Conservation (phyloP, 2,888 invertebrate genomes). For the Rotaria socialis region DNA sequence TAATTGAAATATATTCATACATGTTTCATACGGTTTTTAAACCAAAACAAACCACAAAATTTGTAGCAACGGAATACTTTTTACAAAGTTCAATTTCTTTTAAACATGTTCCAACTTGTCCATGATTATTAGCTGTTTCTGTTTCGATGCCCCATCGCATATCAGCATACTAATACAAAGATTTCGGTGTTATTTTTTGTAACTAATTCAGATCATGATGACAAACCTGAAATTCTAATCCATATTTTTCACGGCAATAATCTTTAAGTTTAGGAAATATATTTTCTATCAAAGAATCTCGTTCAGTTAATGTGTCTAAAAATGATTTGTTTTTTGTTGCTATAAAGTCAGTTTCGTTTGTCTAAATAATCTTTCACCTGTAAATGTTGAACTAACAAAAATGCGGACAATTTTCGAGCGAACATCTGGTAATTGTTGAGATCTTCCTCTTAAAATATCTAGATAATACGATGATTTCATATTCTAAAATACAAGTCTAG, state of each 20-base stretch:
- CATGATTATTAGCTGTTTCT: neutral
- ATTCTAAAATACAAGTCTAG: neutral
- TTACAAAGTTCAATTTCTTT: conserved; percentile 13
- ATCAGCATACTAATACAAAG: neutral
- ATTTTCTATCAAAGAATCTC: conserved; percentile 21
- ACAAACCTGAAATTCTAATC: conserved; percentile 26
- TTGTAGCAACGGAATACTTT: neutral
- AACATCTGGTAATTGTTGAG: neutral
- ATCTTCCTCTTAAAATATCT: neutral
- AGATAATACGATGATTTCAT: conserved; percentile 5
- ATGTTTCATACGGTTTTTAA: neutral
- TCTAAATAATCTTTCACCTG: neutral
- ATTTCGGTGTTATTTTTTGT: neutral
- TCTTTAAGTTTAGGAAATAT: conserved; percentile 17
- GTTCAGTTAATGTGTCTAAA: neutral
- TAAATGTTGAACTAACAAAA: conserved; percentile 31
- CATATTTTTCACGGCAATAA: conserved; percentile 25
- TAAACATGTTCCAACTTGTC: neutral
- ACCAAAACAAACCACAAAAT: neutral
- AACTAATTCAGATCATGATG: neutral
- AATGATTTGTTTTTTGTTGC: neutral
- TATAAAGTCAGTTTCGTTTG: no score
- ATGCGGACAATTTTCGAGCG: neutral
- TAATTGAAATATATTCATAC: neutral
- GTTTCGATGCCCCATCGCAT: neutral